These are phyloP conservation scores for Scaptomyza caliginosa DNA, from an alignment of 2,888 invertebrate genomes.

Conservation along the genomic window DNA sequence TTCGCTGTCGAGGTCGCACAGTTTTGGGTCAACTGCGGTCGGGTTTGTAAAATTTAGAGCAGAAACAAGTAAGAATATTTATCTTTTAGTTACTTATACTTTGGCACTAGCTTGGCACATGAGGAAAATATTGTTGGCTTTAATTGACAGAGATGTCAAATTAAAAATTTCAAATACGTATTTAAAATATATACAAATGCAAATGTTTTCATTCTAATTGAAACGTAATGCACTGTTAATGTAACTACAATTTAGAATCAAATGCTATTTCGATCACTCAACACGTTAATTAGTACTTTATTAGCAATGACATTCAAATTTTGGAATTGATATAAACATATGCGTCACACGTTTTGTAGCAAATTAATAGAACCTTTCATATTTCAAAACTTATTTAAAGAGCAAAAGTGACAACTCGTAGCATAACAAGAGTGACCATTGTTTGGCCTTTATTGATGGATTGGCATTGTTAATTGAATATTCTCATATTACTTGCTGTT, in stretches of 20 bases:
- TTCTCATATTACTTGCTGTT: background rate
- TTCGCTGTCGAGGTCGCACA: constrained; percentile 29
- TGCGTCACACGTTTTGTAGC: background rate
- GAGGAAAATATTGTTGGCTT: background rate
- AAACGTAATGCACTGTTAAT: background rate
- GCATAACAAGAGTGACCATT: background rate
- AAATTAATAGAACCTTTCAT: too few species aligned
- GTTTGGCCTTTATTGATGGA: background rate
- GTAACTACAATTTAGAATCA: background rate
- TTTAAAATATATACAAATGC: background rate
- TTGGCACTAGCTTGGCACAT: too few species aligned
- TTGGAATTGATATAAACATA: background rate
- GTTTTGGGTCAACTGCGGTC: constrained; percentile 17
- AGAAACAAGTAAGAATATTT: constrained; percentile 28
- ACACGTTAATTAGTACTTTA: background rate
- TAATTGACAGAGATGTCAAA: background rate
- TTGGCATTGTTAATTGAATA: background rate
- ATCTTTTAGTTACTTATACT: background rate
- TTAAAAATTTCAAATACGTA: background rate
- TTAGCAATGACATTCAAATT: background rate
- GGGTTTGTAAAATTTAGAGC: constrained; percentile 54
- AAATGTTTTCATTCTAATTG: background rate
- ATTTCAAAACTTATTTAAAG: background rate
- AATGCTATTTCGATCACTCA: background rate
- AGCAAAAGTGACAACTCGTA: background rate